Conservation (phyloP, 2,888 invertebrate species). For the Anoncus sp. region DNA sequence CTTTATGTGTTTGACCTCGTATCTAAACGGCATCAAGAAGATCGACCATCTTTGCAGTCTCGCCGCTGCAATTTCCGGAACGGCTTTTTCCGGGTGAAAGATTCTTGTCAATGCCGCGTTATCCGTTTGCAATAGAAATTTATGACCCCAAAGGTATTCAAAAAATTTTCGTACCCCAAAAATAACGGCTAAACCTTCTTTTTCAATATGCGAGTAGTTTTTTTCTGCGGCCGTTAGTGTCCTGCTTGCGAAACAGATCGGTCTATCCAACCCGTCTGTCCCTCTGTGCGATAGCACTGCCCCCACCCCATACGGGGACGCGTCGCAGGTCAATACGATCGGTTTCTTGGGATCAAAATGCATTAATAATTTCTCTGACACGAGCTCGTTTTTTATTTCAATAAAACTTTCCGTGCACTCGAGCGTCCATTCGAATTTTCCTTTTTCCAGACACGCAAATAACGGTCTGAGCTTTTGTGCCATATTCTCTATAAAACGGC, state of each 20-base stretch:
- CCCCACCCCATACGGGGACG: conserved; percentile 36
- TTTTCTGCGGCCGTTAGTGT: conserved; percentile 39
- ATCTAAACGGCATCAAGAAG: conserved; percentile 27
- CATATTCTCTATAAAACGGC: conserved; percentile 39
- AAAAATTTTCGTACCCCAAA: conserved; percentile 58
- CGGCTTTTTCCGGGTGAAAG: conserved; percentile 46
- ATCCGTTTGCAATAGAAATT: conserved; percentile 58
- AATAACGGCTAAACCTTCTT: conserved; percentile 54
- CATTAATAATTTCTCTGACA: conserved; percentile 36
- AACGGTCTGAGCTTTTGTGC: conserved; percentile 30
- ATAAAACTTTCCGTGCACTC: conserved; percentile 37
- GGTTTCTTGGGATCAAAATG: conserved; percentile 46
- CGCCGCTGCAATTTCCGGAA: conserved; percentile 54
- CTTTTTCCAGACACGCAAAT: conserved; percentile 35
- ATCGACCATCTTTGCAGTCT: conserved; percentile 36
- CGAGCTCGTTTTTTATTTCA: conserved; percentile 29
- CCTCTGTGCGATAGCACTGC: conserved; percentile 50
- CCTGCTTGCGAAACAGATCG: conserved; percentile 53
- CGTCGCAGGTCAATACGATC: conserved; percentile 49
- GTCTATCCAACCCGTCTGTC: conserved; percentile 33
- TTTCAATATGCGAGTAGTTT: conserved; percentile 54
- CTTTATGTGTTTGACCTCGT: conserved; percentile 30
- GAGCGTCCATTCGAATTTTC: conserved; percentile 37
- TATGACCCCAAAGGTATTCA: conserved; percentile 49
- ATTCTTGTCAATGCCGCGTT: conserved; percentile 48